Conservation (phyloP, 2,888 invertebrate genomes). For the Periphyllus acericola region DNA sequence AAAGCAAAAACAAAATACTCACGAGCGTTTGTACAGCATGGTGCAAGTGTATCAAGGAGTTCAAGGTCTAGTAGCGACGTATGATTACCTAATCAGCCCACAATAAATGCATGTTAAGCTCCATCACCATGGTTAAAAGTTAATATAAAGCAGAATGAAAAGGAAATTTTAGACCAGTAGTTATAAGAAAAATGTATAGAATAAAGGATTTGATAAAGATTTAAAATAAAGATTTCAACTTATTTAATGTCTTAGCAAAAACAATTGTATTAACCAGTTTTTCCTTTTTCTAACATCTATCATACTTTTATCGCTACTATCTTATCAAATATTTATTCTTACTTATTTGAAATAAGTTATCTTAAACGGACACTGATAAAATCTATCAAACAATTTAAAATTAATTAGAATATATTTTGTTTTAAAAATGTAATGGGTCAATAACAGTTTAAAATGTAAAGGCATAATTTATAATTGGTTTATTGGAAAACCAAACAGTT, state of each 20-base stretch:
- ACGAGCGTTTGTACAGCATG: slow-evolving; percentile 56
- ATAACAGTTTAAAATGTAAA: not conserved
- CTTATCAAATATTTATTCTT: too few relatives aligned
- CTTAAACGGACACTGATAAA: not conserved
- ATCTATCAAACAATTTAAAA: not conserved
- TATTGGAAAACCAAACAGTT: not conserved
- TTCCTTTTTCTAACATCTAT: not conserved
- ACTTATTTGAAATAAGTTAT: not conserved
- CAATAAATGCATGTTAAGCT: slow-evolving; percentile 40
- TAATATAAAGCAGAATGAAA: slow-evolving; percentile 21
- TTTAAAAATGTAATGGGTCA: not conserved
- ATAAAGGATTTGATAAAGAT: not conserved
- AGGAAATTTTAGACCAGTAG: not conserved
- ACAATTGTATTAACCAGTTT: not conserved
- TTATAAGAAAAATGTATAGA: not conserved
- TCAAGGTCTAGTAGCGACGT: slow-evolving; percentile 53
- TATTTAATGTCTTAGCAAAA: not conserved
- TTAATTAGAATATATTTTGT: not conserved
- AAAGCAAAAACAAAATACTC: slow-evolving; percentile 54
- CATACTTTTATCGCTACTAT: too few relatives aligned
- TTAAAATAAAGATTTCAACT: not conserved
- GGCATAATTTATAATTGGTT: not conserved
- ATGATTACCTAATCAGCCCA: slow-evolving; percentile 58
- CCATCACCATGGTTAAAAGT: slow-evolving; percentile 42
- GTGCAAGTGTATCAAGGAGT: slow-evolving; percentile 33